Conservation (phyloP, 2,113 vertebrate genomes). For the Nycticorax nycticorax region DNA sequence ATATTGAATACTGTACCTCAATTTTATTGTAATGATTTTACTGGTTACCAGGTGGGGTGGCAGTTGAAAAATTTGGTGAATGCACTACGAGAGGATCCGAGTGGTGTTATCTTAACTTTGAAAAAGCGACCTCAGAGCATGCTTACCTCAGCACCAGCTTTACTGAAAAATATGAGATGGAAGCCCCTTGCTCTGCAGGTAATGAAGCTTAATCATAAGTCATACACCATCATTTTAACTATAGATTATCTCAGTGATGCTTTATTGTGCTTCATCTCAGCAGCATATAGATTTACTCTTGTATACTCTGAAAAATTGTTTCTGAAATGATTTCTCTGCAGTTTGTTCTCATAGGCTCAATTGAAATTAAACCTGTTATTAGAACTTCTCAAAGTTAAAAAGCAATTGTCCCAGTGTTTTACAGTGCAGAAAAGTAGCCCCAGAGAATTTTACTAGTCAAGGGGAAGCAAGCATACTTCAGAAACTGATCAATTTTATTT, state of each 20-base stretch:
- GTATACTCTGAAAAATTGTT: slow-evolving; percentile 77
- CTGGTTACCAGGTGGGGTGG: slow-evolving; percentile 93
- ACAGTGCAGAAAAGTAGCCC: slow-evolving; percentile 10
- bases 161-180: slow-evolving; percentile 99
- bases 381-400: slow-evolving; percentile 49
- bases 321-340: slow-evolving; percentile 74
- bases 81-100: slow-evolving; percentile 97
- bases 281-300: slow-evolving; percentile 78
- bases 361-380: slow-evolving; percentile 51
- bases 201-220: slow-evolving; percentile 88
- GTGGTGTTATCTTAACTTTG: slow-evolving; percentile 98
- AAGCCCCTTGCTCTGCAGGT: slow-evolving; percentile 99
- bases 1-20: slow-evolving; percentile 81
- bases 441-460: background rate
- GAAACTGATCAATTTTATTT: background rate
- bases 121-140: slow-evolving; percentile 99
- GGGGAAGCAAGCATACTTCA: background rate
- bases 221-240: slow-evolving; percentile 86
- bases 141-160: slow-evolving; percentile 97
- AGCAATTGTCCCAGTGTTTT: slow-evolving; percentile 27
- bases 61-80: slow-evolving; percentile 99
- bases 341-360: slow-evolving; percentile 66
- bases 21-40: slow-evolving; percentile 86
- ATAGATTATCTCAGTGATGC: slow-evolving; percentile 80
- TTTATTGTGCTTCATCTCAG: slow-evolving; percentile 84